These are phyloP conservation scores for Eupsittula cactorum DNA, from an alignment of 2,113 vertebrate species.

Conservation along the genomic window DNA sequence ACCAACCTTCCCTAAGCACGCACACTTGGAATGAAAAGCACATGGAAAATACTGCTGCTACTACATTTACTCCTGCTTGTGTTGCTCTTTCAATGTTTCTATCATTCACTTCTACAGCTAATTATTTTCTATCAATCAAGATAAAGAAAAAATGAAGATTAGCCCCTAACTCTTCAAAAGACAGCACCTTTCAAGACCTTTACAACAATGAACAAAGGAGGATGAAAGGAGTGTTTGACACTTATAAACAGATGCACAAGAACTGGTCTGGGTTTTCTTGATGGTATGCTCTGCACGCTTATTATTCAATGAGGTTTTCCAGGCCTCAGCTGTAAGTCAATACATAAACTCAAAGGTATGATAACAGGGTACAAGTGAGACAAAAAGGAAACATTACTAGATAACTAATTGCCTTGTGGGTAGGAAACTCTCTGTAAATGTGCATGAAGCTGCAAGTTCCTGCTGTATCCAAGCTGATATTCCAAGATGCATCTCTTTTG, in stretches of 20 bases:
- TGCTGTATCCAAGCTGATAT: background rate
- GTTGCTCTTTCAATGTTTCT: background rate
- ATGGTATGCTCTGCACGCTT: background rate
- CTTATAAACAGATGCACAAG: background rate
- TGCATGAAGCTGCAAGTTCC: background rate
- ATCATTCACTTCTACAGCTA: background rate
- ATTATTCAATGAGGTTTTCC: background rate
- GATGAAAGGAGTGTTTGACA: background rate
- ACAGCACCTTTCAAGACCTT: background rate
- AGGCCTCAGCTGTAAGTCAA: background rate
- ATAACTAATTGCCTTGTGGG: background rate
- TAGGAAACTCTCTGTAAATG: background rate
- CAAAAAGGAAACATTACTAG: background rate
- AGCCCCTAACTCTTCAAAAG: background rate
- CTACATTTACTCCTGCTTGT: background rate
- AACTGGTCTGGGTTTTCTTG: background rate
- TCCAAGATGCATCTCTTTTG: background rate
- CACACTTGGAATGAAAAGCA: background rate
- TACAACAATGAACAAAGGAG: background rate
- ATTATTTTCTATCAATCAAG: background rate
- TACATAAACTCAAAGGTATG: background rate
- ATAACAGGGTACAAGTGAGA: background rate
- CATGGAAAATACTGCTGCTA: background rate
- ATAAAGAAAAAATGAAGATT: background rate
- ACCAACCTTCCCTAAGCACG: background rate